Evolutionary conservation across 2,113 vertebrate species (phyloP).

Genomic region (Hydrochoerus hydrochaeris): DNA sequence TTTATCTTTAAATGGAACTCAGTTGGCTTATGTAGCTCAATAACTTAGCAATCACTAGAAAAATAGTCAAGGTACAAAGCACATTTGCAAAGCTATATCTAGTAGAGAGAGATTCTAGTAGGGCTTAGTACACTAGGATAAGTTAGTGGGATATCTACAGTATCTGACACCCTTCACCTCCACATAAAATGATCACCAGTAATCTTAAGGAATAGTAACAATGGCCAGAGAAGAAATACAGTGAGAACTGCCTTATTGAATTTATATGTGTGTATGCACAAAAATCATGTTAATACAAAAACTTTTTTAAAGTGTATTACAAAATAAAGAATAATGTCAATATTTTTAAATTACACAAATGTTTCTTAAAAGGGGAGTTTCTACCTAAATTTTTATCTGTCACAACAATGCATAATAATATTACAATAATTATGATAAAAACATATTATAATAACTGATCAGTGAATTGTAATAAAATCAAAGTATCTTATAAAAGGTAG

Average conservation of each 20-base stretch:
- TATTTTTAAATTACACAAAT: slow-evolving; percentile 14
- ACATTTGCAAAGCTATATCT: slow-evolving; percentile 14
- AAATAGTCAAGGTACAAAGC: slow-evolving; percentile 68
- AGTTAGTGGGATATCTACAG: neutral
- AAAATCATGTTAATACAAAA: neutral
- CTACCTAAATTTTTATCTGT: neutral
- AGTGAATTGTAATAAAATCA: slow-evolving; percentile 47
- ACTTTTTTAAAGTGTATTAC: neutral
- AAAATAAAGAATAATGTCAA: slow-evolving; percentile 9
- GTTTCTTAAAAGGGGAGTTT: neutral
- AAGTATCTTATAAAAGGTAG: neutral
- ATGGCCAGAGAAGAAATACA: neutral
- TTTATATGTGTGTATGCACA: neutral
- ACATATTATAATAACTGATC: neutral
- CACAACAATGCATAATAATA: neutral
- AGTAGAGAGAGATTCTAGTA: slow-evolving; percentile 45
- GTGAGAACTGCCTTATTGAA: neutral
- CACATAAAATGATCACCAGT: slow-evolving; percentile 4
- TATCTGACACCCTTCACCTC: neutral
- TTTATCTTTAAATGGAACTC: slow-evolving; percentile 86
- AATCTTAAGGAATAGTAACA: neutral
- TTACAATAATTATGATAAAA: neutral
- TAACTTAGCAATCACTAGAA: slow-evolving; percentile 81
- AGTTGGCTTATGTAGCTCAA: slow-evolving; percentile 79
- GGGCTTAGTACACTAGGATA: neutral